phyloP scores from a whole-genome alignment of 2,888 invertebrate species.

The Galerucella nymphaeae region DNA sequence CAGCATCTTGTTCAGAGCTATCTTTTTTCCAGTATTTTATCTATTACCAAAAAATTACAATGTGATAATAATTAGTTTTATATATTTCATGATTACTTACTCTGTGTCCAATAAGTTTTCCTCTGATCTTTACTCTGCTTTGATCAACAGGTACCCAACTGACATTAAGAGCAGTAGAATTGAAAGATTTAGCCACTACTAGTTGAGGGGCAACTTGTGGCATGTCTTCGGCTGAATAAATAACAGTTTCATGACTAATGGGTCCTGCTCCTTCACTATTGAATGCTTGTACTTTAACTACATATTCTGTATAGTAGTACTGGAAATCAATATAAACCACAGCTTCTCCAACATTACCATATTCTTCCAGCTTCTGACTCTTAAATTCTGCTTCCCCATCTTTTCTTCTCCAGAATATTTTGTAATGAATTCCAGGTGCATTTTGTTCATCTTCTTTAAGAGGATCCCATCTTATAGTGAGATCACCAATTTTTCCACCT shows the following conservation, averaged over 20 bases:
- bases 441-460: conserved; percentile 84
- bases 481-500: conserved; percentile 94
- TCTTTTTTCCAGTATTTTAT: conserved; percentile 91
- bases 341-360: conserved; percentile 81
- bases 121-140: conserved; percentile 84
- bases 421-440: conserved; percentile 90
- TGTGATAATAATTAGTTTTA: background rate
- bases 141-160: conserved; percentile 91
- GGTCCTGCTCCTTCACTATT: conserved; percentile 88
- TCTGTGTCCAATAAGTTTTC: conserved; percentile 91
- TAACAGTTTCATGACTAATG: conserved; percentile 77
- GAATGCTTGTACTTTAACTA: conserved; percentile 83
- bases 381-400: conserved; percentile 82
- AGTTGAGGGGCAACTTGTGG: conserved; percentile 90
- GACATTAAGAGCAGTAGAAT: conserved; percentile 92
- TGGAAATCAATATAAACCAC: conserved; percentile 80
- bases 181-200: conserved; percentile 82
- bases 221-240: conserved; percentile 92
- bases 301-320: conserved; percentile 85
- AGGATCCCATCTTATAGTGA: conserved; percentile 91
- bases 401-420: conserved; percentile 86
- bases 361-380: conserved; percentile 74
- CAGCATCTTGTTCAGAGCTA: conserved; percentile 79
- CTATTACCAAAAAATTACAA: conserved; percentile 58
- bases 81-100: conserved; percentile 64